Percentiles rank a stretch among this genome's conserved stretches.
phyloP scores from a whole-genome alignment of 2,113 vertebrate genomes.

The Loxodonta africana region DNA sequence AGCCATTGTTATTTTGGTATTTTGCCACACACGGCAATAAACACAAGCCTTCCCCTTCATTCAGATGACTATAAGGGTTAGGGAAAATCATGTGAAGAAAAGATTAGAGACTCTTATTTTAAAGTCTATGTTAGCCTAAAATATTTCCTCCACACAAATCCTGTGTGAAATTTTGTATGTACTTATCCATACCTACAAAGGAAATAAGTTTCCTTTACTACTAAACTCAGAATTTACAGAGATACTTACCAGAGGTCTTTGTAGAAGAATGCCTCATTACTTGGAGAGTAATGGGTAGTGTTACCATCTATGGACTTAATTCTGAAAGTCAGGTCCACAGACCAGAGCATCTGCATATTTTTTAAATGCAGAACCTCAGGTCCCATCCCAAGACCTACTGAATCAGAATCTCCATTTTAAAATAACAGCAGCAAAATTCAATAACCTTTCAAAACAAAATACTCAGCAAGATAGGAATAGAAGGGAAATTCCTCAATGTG shows the following conservation, averaged over 20 bases:
- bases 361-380: neutral
- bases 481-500: no score
- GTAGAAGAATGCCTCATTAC: neutral
- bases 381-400: neutral
- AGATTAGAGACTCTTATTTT: neutral
- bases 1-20: neutral
- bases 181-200: neutral
- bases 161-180: neutral
- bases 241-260: neutral
- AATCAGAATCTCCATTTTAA: neutral
- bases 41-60: neutral
- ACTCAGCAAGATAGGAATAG: neutral
- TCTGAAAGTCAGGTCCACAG: neutral
- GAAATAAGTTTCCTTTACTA: neutral
- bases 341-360: neutral
- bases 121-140: neutral
- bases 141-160: conserved; percentile 5
- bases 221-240: neutral
- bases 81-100: neutral
- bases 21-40: neutral
- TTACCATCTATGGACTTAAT: neutral
- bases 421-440: neutral
- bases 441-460: neutral
- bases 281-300: neutral
- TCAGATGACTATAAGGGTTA: neutral